Evolutionary conservation across 2,113 vertebrate genomes (phyloP).

Genomic region (Psittacara wagleri): DNA sequence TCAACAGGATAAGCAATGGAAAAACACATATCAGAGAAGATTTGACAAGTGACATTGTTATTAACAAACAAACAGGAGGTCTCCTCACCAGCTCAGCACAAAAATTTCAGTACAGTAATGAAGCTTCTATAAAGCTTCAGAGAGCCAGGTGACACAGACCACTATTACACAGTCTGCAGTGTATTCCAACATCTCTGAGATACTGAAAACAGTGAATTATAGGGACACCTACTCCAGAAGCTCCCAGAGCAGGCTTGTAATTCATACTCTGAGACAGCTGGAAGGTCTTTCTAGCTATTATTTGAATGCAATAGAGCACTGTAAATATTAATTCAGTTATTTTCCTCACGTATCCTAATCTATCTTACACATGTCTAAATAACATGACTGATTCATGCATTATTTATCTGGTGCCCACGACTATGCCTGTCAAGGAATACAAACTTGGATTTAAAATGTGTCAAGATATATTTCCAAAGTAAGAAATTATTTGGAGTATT

Average conservation of each 20-base stretch:
- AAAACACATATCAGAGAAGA: neutral
- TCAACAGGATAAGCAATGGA: neutral
- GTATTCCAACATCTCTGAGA: neutral
- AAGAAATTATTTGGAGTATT: neutral
- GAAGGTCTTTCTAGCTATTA: slow-evolving; percentile 7
- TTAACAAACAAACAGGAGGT: neutral
- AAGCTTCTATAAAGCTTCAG: neutral
- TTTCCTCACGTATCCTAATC: neutral
- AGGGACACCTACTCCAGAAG: neutral
- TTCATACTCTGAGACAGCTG: neutral
- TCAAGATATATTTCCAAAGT: neutral
- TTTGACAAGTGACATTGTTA: neutral
- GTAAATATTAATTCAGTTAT: neutral
- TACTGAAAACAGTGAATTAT: neutral
- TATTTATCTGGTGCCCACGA: neutral
- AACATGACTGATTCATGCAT: neutral
- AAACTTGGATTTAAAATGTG: neutral
- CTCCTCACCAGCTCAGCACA: neutral
- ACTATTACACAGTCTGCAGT: neutral
- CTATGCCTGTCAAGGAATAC: neutral
- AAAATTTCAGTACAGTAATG: neutral
- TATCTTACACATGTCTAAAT: neutral
- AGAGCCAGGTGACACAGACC: neutral
- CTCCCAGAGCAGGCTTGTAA: neutral
- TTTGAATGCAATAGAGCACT: neutral